Evolutionary conservation across 2,797 vertebrate species (phyloP), one percentile per base, ranked within the genome.

Genomic region (Danio albolineatus): DNA sequence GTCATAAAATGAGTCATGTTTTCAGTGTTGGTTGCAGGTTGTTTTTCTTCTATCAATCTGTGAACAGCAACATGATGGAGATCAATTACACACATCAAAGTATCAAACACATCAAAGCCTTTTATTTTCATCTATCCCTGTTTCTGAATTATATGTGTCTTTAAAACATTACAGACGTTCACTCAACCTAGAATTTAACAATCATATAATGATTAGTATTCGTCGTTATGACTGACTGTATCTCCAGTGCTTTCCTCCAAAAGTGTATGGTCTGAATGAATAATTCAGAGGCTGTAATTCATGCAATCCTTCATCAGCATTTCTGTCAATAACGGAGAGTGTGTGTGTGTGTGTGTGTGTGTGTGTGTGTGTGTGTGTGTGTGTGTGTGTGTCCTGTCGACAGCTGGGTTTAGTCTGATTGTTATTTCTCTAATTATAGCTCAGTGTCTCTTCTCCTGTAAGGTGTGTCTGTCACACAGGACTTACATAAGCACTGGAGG

Each of bases 401-500:
- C 76, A 79, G 48, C 72, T 79, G 72, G 64, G 28, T 75, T 79
- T 69, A 79, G 38, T 64, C 43, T 73, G 60, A 79, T 72, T 73
- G 43, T 66, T 77, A 81, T 73, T 56, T 44, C 49, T 73, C 71
- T 73, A 75, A 83, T 74, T 79, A 79, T 79, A 83, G 76, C 59
- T 10, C 43, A 9, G 41, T 61, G 56, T 57, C 64, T 60, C 46
- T 83, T 19, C 78, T 85, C 78, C 65, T 72, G 21, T 28, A 57
- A 61, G 46, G 70, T 79, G 62, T 76, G 72, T 39, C 6, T 28
- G 28, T 76, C 71, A 38, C 76, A 57, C 8, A 17, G 61, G 65
- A 76, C 59, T 79, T 82, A 79, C 54, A 73, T 85, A 83, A 85
- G 72, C 48, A 21, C 21, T 53, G 51, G 16, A 81, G 71, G 57